Percentiles rank a stretch among this genome's conserved stretches.
Conservation (phyloP, 2,113 vertebrate species). For the Hippocampus comes region DNA sequence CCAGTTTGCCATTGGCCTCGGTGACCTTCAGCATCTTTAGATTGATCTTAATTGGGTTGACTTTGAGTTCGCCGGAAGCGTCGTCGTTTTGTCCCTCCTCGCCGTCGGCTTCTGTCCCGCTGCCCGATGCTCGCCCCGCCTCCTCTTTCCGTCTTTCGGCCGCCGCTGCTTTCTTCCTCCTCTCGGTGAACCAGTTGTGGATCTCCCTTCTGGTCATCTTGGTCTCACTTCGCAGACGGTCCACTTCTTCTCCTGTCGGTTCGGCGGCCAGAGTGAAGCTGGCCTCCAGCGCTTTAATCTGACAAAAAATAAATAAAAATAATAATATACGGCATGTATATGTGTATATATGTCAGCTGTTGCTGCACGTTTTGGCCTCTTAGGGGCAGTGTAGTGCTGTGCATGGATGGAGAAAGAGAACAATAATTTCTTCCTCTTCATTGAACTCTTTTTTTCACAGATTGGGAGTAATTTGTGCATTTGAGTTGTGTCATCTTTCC, state of each 20-base stretch:
- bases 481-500: too few species aligned
- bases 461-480: too few species aligned
- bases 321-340: too few species aligned
- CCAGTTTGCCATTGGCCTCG: slow-evolving; percentile 79
- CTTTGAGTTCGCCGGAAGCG: slow-evolving; percentile 77
- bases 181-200: slow-evolving; percentile 92
- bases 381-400: too few species aligned
- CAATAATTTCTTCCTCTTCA: too few species aligned
- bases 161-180: slow-evolving; percentile 73
- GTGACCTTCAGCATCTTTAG: slow-evolving; percentile 94
- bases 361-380: too few species aligned
- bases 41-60: slow-evolving; percentile 97
- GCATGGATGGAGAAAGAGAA: too few species aligned
- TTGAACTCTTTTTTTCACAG: too few species aligned
- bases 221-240: slow-evolving; percentile 85
- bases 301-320: background rate
- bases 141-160: slow-evolving; percentile 79
- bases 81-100: slow-evolving; percentile 78
- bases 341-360: too few species aligned
- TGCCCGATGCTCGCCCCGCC: slow-evolving; percentile 66
- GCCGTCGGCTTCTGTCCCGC: slow-evolving; percentile 44
- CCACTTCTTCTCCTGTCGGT: slow-evolving; percentile 85
- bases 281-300: slow-evolving; percentile 79
- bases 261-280: slow-evolving; percentile 84
- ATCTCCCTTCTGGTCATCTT: slow-evolving; percentile 98